Conservation (phyloP, 1,140 invertebrate genomes). For the Drosophila saltans region DNA sequence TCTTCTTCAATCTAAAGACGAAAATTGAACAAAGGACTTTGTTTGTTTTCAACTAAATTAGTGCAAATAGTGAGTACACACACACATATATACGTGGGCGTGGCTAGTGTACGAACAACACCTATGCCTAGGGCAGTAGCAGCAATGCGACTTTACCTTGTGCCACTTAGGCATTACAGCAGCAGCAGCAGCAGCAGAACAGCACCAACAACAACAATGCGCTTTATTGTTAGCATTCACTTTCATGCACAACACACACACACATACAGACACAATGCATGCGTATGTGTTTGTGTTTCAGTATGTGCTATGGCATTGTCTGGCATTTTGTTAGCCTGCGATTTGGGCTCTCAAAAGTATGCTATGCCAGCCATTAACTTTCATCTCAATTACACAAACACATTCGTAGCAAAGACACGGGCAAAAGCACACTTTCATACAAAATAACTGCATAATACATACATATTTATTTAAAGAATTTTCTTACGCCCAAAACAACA, state of each 20-base stretch:
- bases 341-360: slow-evolving; percentile 74
- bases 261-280: slow-evolving; percentile 17
- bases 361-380: slow-evolving; percentile 76
- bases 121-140: slow-evolving; percentile 36
- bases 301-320: slow-evolving; percentile 58
- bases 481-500: slow-evolving; percentile 67
- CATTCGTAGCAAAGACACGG: slow-evolving; percentile 9
- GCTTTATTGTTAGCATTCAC: slow-evolving; percentile 65
- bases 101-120: slow-evolving; percentile 36
- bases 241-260: slow-evolving; percentile 42
- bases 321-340: slow-evolving; percentile 73
- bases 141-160: slow-evolving; percentile 72
- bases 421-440: slow-evolving; percentile 22
- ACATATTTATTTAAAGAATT: slow-evolving; percentile 75
- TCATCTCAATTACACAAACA: slow-evolving; percentile 76
- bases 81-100: slow-evolving; percentile 48
- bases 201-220: slow-evolving; percentile 40
- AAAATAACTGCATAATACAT: slow-evolving; percentile 21
- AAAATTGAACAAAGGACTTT: slow-evolving; percentile 81
- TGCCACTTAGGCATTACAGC: slow-evolving; percentile 69
- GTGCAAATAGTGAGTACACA: slow-evolving; percentile 75
- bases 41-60: slow-evolving; percentile 83
- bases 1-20: slow-evolving; percentile 67
- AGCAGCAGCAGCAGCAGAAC: slow-evolving; percentile 36
- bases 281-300: slow-evolving; percentile 14